Base-by-base conservation (phyloP, 1,140 invertebrate genomes). In the Drosophila nasuta region DNA sequence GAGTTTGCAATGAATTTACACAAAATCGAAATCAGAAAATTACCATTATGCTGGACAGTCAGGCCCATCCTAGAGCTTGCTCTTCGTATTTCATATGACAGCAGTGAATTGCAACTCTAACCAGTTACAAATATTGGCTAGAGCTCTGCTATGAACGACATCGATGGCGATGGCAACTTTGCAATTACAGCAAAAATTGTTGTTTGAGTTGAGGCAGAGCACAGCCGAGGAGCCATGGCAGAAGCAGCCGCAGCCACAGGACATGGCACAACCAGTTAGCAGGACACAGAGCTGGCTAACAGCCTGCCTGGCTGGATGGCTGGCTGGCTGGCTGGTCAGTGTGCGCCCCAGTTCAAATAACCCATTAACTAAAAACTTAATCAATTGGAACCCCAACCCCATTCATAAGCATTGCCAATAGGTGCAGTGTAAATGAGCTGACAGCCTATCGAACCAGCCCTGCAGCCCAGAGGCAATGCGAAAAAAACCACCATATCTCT, bases 361-460 rank as follows among this genome's bases (percentile, higher is more conserved):
- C 83, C 83, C 85, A 88, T 88, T 88, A 88, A 88, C 85, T 89
- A 89, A 89, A 89, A 89, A 88, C 83, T 88, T 88, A 88, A 88
- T 88, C 83, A 88, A 88, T 88, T 88, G 83, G 85, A 88, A 89
- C 83, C 80, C 46, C 71, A 88, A 38, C 17, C 59, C 38, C 52
- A 58, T 75, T 63, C 67, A 75, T 75, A 71, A 58, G 48, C 68
- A 66, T n/a, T 73, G 69, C 69, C 74, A 59, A 71, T 68, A 49
- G 35, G 10, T 45, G 62, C 51, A 48, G 75, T 82, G 80, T 75
- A 79, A 82, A 82, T 82, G 81, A 83, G 72, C 66, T 79, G 76
- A 54, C 62, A n/a, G 63, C 63, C 67, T 66, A 57, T 62, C 58
- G 41, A 63, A 57, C 58, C 33, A 63, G 67, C 73, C 17, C 59